Conservation (phyloP, 2,797 vertebrate species). For the Anguilla obscura region DNA sequence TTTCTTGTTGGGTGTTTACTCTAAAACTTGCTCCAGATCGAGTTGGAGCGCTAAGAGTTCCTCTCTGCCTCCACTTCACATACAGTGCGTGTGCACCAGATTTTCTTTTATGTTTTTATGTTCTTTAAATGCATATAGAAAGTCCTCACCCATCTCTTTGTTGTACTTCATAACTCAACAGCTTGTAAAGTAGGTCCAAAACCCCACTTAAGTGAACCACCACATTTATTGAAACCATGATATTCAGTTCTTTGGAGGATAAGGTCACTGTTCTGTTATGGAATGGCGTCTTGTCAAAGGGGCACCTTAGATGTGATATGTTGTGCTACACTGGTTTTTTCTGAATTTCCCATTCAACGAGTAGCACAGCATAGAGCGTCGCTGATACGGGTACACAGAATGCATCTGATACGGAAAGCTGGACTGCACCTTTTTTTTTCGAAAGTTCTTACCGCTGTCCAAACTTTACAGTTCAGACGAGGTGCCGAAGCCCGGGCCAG, state of each 20-base stretch:
- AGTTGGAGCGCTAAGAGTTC: not conserved
- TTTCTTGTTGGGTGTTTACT: not conserved
- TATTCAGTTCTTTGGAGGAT: not conserved
- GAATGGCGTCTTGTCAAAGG: not conserved
- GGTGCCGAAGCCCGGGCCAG: not conserved
- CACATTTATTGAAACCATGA: not conserved
- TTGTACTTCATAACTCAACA: not conserved
- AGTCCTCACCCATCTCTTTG: not conserved
- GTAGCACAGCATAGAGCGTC: not conserved
- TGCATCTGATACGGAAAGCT: not conserved
- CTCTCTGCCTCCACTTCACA: not conserved
- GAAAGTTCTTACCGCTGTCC: not conserved
- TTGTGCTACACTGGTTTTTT: not conserved
- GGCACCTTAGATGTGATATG: not conserved
- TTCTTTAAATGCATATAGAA: not conserved
- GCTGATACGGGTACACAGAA: not conserved
- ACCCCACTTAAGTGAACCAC: not conserved
- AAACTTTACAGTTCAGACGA: constrained; percentile 3
- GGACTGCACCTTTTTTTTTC: not conserved
- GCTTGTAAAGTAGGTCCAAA: not conserved
- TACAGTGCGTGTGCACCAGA: not conserved
- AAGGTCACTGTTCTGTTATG: not conserved
- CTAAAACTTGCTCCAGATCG: not conserved
- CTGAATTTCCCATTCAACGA: not conserved
- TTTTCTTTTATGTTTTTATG: not conserved